Conservation (phyloP, 2,113 vertebrate genomes). For the Tyrannus savana region DNA sequence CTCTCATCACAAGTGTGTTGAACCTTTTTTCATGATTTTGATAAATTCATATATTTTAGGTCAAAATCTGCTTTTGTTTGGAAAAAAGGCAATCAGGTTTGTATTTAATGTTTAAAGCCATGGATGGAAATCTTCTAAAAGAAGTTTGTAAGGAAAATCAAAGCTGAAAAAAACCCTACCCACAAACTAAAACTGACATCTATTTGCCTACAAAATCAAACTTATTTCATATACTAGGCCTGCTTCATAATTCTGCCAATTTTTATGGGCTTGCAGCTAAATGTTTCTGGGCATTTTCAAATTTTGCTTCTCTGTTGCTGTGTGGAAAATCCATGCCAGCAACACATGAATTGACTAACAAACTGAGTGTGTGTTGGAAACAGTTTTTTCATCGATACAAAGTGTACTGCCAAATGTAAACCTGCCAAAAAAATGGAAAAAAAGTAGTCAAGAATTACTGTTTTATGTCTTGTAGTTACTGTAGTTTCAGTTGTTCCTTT, state of each 20-base stretch:
- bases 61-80: neutral
- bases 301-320: neutral
- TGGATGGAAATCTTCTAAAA: neutral
- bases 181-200: neutral
- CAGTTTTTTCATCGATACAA: neutral
- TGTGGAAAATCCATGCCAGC: neutral
- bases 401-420: constrained; percentile 20
- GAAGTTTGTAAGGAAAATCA: neutral
- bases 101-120: neutral
- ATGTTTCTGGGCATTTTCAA: neutral
- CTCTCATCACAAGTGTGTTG: neutral
- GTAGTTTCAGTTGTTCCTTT: neutral
- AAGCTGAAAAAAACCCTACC: neutral
- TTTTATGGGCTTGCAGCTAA: neutral
- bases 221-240: neutral
- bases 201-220: neutral
- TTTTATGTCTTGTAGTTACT: neutral
- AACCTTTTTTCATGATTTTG: neutral
- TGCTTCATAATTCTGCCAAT: neutral
- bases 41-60: neutral
- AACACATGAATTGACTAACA: constrained; percentile 44
- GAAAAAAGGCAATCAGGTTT: neutral
- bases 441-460: neutral
- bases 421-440: neutral
- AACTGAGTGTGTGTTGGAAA: neutral